Evolutionary conservation across 2,113 vertebrate species (phyloP).

Genomic region (Macquaria ambigua): DNA sequence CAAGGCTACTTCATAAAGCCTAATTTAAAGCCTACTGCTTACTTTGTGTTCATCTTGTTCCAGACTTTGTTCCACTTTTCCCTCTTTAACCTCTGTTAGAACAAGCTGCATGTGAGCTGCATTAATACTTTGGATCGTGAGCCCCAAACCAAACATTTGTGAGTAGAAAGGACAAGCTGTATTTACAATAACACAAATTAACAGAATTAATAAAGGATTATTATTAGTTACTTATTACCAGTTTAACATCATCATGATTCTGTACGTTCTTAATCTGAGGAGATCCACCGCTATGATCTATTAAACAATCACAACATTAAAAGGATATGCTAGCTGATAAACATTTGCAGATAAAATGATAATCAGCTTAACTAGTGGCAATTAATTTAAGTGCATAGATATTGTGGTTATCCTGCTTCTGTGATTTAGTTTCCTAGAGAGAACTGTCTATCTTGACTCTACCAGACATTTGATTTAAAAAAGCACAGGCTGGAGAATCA

Average conservation of each 20-base stretch:
- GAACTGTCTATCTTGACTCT: not conserved
- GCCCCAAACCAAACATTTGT: slow-evolving; percentile 23
- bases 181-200: slow-evolving; percentile 8
- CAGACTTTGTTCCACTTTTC: not conserved
- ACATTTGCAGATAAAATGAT: slow-evolving; percentile 4
- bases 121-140: not conserved
- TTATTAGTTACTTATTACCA: slow-evolving; percentile 12
- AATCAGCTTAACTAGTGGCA: slow-evolving; percentile 12
- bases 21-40: not conserved
- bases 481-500: slow-evolving; percentile 14
- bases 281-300: not conserved
- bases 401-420: slow-evolving; percentile 12
- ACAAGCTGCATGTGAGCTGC: slow-evolving; percentile 7
- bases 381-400: not conserved
- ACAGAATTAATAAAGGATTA: slow-evolving; percentile 5
- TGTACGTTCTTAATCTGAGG: not conserved
- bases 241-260: not conserved
- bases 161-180: not conserved
- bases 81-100: not conserved
- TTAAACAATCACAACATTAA: slow-evolving; percentile 8
- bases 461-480: slow-evolving; percentile 5
- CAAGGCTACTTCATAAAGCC: not conserved
- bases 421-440: slow-evolving; percentile 15
- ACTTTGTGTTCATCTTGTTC: not conserved
- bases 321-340: slow-evolving; percentile 1